These are phyloP conservation scores for Poeciliopsis presidionis DNA, from an alignment of 2,797 vertebrate species.

Conservation along the genomic window DNA sequence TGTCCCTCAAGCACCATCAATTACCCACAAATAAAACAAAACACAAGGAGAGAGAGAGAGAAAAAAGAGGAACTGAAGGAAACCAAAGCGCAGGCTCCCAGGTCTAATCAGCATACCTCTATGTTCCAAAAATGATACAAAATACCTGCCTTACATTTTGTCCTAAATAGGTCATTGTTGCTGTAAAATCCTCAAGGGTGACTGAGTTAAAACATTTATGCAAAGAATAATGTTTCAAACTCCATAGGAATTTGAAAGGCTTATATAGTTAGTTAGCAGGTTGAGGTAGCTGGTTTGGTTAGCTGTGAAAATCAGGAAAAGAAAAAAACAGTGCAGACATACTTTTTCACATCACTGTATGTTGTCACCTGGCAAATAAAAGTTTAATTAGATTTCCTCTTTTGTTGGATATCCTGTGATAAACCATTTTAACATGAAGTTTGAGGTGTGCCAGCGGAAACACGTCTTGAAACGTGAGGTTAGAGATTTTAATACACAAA, in stretches of 20 bases:
- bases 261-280: neutral
- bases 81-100: slow-evolving; percentile 55
- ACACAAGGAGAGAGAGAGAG: slow-evolving; percentile 70
- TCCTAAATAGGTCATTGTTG: neutral
- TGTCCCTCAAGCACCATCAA: slow-evolving; percentile 98
- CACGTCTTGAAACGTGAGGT: slow-evolving; percentile 39
- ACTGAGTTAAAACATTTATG: neutral
- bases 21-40: slow-evolving; percentile 98
- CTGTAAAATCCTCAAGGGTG: too few species aligned
- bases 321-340: neutral
- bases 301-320: neutral
- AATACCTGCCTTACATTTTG: neutral
- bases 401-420: slow-evolving; percentile 16
- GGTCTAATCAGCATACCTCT: slow-evolving; percentile 82
- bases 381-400: slow-evolving; percentile 7
- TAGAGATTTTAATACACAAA: slow-evolving; percentile 41
- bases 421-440: slow-evolving; percentile 23
- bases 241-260: neutral
- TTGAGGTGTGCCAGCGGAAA: slow-evolving; percentile 14
- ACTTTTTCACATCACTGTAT: neutral
- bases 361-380: slow-evolving; percentile 1
- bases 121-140: slow-evolving; percentile 30
- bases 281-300: neutral
- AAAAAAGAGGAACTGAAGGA: slow-evolving; percentile 16
- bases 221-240: neutral